phyloP scores from a whole-genome alignment of 2,888 invertebrate genomes.

The Tetragonula carbonaria region DNA sequence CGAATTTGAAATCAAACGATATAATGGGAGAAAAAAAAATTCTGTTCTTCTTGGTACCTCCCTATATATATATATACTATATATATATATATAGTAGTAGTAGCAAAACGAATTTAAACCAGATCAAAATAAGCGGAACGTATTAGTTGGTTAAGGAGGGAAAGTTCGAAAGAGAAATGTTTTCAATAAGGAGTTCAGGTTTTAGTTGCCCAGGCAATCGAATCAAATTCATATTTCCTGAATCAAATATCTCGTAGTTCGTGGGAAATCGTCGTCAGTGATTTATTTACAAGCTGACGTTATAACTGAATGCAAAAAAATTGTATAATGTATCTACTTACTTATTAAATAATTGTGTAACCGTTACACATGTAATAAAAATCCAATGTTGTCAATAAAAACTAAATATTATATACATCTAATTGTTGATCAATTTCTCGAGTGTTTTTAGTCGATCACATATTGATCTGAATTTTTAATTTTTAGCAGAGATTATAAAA shows the following conservation, averaged over 20 bases:
- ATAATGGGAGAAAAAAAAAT: neutral
- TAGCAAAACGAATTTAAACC: conserved; percentile 7
- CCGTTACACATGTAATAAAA: conserved; percentile 82
- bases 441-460: neutral
- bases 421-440: neutral
- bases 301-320: conserved; percentile 66
- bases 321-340: conserved; percentile 80
- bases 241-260: conserved; percentile 69
- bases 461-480: neutral
- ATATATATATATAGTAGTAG: neutral
- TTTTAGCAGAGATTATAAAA: neutral
- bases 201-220: conserved; percentile 59
- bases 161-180: conserved; percentile 3
- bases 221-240: conserved; percentile 57
- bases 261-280: conserved; percentile 62
- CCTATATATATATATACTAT: neutral
- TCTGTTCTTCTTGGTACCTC: conserved; percentile 17
- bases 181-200: conserved; percentile 28
- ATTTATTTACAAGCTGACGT: conserved; percentile 71
- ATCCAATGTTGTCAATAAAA: conserved; percentile 84
- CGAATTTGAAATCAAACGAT: conserved; percentile 19
- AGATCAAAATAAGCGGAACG: conserved; percentile 32
- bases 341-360: conserved; percentile 80
- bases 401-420: conserved; percentile 76
- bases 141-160: conserved; percentile 11